A percentile compares a stretch with the other conserved stretches of the same genome.
Conservation (phyloP, 2,797 vertebrate genomes). For the Taenioides sp. region DNA sequence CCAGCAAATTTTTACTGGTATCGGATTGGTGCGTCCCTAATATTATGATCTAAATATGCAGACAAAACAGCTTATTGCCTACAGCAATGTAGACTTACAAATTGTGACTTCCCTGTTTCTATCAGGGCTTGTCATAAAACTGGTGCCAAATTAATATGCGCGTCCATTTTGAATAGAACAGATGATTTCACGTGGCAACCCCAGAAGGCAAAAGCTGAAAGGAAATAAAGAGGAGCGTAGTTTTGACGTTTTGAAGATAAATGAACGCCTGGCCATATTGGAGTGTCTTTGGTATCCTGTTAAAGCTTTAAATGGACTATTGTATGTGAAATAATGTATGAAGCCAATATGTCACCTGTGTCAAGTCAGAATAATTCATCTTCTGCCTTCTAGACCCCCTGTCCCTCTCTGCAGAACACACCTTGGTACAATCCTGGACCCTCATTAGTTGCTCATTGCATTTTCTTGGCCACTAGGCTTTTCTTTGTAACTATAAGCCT, state of each 20-base stretch:
- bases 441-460: constrained; percentile 61
- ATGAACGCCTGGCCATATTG: constrained; percentile 46
- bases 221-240: constrained; percentile 7
- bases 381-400: constrained; percentile 56
- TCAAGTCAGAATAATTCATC: constrained; percentile 72
- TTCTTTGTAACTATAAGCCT: constrained; percentile 70
- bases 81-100: too few species aligned
- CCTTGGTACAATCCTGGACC: constrained; percentile 44
- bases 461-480: constrained; percentile 62
- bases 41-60: too few species aligned
- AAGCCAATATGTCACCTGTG: constrained; percentile 74
- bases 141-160: constrained; percentile 3
- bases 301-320: constrained; percentile 68
- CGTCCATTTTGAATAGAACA: background rate
- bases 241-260: constrained; percentile 54
- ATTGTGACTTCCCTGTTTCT: too few species aligned
- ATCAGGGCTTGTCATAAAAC: background rate
- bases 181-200: constrained; percentile 1
- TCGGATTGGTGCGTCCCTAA: too few species aligned
- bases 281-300: constrained; percentile 50
- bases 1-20: too few species aligned
- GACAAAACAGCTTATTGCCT: too few species aligned
- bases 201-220: constrained; percentile 6
- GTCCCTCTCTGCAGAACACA: constrained; percentile 62
- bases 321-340: constrained; percentile 74